These are phyloP conservation scores for Seison nebaliae DNA, from an alignment of 1,140 invertebrate species.

Conservation along the genomic window DNA sequence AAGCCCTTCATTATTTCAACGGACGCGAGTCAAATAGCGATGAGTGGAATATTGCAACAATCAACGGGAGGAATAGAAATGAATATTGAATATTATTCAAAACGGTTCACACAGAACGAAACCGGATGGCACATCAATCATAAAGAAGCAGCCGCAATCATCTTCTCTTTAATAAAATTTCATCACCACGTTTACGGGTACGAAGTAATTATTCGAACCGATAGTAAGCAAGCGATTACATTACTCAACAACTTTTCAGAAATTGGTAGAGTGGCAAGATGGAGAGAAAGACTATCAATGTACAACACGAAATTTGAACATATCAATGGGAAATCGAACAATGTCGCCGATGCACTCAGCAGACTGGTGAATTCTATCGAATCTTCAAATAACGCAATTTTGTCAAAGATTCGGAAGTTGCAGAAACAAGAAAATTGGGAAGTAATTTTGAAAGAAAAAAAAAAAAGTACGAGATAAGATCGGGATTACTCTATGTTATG, in stretches of 20 bases:
- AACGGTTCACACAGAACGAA: neutral
- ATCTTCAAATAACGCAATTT: too few relatives aligned
- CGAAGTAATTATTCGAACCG: too few relatives aligned
- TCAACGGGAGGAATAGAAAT: constrained; percentile 6
- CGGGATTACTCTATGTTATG: too few relatives aligned
- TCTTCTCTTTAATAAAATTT: constrained; percentile 29
- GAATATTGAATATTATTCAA: constrained; percentile 1
- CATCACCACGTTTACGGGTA: constrained; percentile 28
- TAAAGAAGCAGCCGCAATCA: constrained; percentile 19
- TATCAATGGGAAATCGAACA: constrained; percentile 1
- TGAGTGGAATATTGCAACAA: constrained; percentile 4
- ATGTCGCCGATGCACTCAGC: neutral
- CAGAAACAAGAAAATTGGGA: too few relatives aligned
- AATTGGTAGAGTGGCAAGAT: constrained; percentile 1
- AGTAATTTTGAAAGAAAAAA: too few relatives aligned
- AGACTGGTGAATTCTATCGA: too few relatives aligned
- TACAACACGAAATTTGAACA: neutral
- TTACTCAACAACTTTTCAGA: too few relatives aligned
- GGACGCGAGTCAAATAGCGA: constrained; percentile 14
- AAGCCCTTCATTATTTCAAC: constrained; percentile 15
- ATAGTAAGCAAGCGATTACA: too few relatives aligned
- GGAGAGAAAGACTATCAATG: neutral
- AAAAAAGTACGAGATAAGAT: too few relatives aligned
- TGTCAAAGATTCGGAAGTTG: too few relatives aligned
- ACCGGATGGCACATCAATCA: constrained; percentile 19